Evolutionary conservation across 2,888 invertebrate genomes (phyloP), one percentile per base, ranked within the genome.

Genomic region (Phragmatobia fuliginosa): DNA sequence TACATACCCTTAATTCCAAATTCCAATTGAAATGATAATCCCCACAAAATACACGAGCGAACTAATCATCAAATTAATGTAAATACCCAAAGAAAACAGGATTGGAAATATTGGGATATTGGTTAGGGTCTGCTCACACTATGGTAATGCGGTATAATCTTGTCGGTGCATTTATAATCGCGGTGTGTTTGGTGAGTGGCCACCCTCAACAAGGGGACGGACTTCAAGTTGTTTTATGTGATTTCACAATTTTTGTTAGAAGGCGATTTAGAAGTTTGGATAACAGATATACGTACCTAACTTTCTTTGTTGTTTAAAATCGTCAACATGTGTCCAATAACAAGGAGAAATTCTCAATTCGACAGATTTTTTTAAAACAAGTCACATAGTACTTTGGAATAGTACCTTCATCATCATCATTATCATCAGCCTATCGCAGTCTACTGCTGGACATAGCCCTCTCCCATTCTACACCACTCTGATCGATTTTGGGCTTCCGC

Each of bases 31-130:
- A 71, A 61, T 61, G 60, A 14, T 41, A 60, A 65, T 60, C 66
- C 62, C 60, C 21, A 58, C 52, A 49, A 33, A 62, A 62, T 64
- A 49, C 49, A 61, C 45, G 63, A 66, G 67, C 70, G 62, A 66
- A 58, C 60, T 72, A 70, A 70, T 67, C 67, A 70, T 62, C 67
- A 75, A 67, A 84, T 84, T 78, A 82, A 84, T 83, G 82, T 75
- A 79, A 82, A 84, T 78, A 75, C 77, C 79, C 78, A 80, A 79
- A 73, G 81, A 83, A 80, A 85, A 85, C 78, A 84, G 76, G 83
- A 82, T 82, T 83, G 66, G 56, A 14, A 62, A 66, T 64, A 68
- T 73, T 68, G 66, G 67, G 61, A 64, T 64, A 70, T 73, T 68
- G 68, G 68, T 68, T 11, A 66, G 77, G 77, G 77, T 71, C 67